phyloP scores from a whole-genome alignment of 2,888 invertebrate species.

The Epinotia brunnichana region DNA sequence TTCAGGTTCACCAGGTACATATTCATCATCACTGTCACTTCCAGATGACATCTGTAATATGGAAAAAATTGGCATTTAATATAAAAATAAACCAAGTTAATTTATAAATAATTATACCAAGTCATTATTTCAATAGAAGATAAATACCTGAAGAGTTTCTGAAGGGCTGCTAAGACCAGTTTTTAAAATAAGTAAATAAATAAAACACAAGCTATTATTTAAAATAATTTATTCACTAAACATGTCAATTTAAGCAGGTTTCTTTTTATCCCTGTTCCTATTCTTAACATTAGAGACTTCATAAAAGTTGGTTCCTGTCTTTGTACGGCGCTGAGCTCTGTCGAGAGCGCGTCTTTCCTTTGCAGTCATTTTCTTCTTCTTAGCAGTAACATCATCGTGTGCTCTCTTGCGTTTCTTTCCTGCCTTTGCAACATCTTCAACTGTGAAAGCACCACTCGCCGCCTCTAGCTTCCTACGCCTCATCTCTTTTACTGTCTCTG shows the following conservation, averaged over 20 bases:
- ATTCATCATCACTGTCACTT: conserved; percentile 92
- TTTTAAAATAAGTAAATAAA: not conserved
- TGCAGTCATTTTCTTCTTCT: conserved; percentile 86
- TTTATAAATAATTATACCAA: not conserved
- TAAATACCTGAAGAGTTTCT: conserved; percentile 1
- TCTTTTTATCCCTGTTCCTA: conserved; percentile 89
- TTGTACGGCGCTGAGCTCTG: conserved; percentile 89
- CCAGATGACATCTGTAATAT: conserved; percentile 83
- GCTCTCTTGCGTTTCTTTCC: conserved; percentile 65
- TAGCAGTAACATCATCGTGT: conserved; percentile 49
- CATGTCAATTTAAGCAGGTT: conserved; percentile 50
- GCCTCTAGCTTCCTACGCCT: conserved; percentile 77
- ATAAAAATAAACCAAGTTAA: conserved; percentile 17
- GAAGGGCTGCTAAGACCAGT: not conserved
- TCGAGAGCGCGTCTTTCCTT: conserved; percentile 90
- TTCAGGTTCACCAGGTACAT: conserved; percentile 86
- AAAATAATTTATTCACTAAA: conserved; percentile 46
- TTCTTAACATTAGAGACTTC: conserved; percentile 95
- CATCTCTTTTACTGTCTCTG: conserved; percentile 77
- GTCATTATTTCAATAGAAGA: not conserved
- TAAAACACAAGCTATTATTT: conserved; percentile 33
- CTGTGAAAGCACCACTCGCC: conserved; percentile 82
- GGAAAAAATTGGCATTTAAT: conserved; percentile 33
- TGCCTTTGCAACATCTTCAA: conserved; percentile 78
- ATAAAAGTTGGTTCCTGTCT: conserved; percentile 94